Evolutionary conservation across 2,113 vertebrate species (phyloP).

Genomic region (Corapipo altera): DNA sequence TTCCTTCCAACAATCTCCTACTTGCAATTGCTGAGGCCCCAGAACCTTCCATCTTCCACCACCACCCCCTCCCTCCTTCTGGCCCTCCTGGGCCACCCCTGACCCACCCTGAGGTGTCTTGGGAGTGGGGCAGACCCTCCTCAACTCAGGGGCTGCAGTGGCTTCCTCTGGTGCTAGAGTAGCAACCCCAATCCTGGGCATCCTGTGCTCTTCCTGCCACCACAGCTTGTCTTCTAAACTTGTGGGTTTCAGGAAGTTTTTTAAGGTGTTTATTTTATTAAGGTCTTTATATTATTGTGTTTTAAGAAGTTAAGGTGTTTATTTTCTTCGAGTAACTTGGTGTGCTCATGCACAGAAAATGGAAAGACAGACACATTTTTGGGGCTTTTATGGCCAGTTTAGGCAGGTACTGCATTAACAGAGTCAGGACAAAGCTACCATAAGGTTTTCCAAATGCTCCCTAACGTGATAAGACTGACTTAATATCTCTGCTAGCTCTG

Average conservation of each 20-base stretch:
- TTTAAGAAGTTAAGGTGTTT: neutral
- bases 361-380: neutral
- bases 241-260: neutral
- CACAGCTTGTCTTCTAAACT: neutral
- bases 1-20: neutral
- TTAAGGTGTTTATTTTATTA: neutral
- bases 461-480: neutral
- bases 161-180: neutral
- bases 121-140: neutral
- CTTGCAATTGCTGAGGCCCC: neutral
- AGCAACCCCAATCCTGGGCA: neutral
- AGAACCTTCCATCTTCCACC: neutral
- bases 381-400: neutral
- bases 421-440: neutral
- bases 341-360: neutral
- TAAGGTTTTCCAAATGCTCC: neutral
- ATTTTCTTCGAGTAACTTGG: neutral
- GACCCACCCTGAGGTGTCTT: accelerated
- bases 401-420: neutral
- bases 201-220: neutral
- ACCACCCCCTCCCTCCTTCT: accelerated
- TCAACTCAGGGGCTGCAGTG: accelerated
- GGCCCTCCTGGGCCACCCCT: neutral
- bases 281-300: neutral
- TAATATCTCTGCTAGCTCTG: neutral